Base-by-base conservation (phyloP, 2,797 vertebrate species). In the Pangasius mekongensis region DNA sequence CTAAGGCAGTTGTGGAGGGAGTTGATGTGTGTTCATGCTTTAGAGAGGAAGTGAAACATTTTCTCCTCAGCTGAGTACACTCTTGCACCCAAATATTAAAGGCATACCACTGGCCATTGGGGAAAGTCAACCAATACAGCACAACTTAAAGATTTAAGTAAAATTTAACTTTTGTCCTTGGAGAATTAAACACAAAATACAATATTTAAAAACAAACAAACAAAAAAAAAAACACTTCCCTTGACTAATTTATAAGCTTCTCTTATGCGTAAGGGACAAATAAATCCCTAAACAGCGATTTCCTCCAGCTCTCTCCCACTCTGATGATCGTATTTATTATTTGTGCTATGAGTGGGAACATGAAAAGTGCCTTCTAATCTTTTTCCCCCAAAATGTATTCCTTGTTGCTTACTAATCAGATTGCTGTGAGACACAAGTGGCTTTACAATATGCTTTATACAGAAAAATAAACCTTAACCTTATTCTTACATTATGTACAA, bases 391-490 rank as follows among this genome's bases (percentile, higher is more conserved):
- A 90, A 91, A 91, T 83, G 73, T 84, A 89, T 90, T 93, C 87
- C 91, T 93, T 94, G 91, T 94, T 94, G 91, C 92, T 87, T 87
- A 73, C 88, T 87, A 73, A 88, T 93, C 90, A 92, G 93, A 87
- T 86, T 30, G 36, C 27, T 18, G 18, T 93, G 92, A 93, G 91
- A 95, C 92, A 95, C 90, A 92, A 93, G 93, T 94, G 93, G 94
- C 93, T 96, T 96, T 96, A 96, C 95, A 97, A 94, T 96, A 95
- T 95, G 94, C 93, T 96, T 96, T 96, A 93, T 96, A 96, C 95
- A 97, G 93, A 97, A 93, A 94, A 94, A 95, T 94, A 93, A 95
- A 94, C 92, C 87, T 92, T 94, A 94, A 94, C 94, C 92, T 91
- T 93, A 92, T 95, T 95, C 93, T 95, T 96, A 96, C 95, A 96